Evolutionary conservation across 2,888 invertebrate species (phyloP).

Genomic region (Boloria selene): DNA sequence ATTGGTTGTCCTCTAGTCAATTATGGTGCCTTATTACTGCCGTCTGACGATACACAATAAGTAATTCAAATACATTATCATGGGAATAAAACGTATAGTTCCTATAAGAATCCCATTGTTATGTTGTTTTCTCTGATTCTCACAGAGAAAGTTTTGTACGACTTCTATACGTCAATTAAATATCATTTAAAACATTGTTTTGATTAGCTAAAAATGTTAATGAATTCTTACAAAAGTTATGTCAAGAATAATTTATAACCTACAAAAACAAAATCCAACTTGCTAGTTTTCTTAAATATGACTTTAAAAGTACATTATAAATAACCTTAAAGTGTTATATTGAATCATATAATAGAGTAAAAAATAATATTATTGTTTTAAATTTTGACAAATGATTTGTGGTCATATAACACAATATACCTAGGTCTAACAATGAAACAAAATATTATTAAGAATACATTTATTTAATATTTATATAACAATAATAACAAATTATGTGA

Average conservation of each 20-base stretch:
- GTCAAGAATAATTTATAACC: slow-evolving; percentile 13
- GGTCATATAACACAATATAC: too few species aligned
- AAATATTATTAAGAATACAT: too few species aligned
- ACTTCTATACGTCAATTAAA: neutral
- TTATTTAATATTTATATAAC: too few species aligned
- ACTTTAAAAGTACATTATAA: neutral
- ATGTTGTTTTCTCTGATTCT: slow-evolving; percentile 21
- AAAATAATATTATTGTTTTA: neutral
- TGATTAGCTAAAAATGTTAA: neutral
- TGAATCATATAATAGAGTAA: neutral
- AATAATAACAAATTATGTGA: too few species aligned
- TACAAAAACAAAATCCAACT: slow-evolving; percentile 5
- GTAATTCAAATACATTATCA: slow-evolving; percentile 34
- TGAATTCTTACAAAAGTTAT: neutral
- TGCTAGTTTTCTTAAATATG: slow-evolving; percentile 4
- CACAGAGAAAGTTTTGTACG: slow-evolving; percentile 17
- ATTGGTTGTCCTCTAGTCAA: slow-evolving; percentile 58
- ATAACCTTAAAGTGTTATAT: slow-evolving; percentile 4
- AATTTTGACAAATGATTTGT: too few species aligned
- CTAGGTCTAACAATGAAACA: too few species aligned
- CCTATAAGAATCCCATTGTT: slow-evolving; percentile 41
- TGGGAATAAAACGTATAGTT: slow-evolving; percentile 27
- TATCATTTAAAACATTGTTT: slow-evolving; percentile 1
- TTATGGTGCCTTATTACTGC: slow-evolving; percentile 44
- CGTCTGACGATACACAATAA: slow-evolving; percentile 17